phyloP scores from a whole-genome alignment of 2,888 invertebrate species.

The Drosophila cognata region DNA sequence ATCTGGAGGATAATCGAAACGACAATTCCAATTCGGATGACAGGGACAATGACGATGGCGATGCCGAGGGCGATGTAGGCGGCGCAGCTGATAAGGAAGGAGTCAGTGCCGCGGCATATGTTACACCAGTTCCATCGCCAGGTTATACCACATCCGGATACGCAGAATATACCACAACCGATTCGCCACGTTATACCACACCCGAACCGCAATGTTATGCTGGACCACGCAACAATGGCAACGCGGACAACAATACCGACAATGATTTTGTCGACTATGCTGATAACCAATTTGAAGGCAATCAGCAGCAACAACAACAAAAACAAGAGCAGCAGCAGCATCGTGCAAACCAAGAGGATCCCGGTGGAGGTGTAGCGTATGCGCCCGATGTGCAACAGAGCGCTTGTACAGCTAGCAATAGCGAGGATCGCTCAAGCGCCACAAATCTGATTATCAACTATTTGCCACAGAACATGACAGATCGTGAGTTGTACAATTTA shows the following conservation, averaged over 20 bases:
- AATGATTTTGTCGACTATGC: conserved; percentile 1
- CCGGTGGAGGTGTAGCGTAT: background rate
- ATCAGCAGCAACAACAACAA: conserved; percentile 9
- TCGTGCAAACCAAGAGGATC: conserved; percentile 2
- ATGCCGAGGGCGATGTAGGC: background rate
- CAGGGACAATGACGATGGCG: background rate
- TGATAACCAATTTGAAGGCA: conserved; percentile 2
- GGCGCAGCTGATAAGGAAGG: background rate
- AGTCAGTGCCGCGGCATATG: background rate
- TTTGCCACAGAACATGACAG: conserved; percentile 96
- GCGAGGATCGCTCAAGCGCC: conserved; percentile 79
- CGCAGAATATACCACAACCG: no score
- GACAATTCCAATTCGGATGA: background rate
- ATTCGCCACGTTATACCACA: no score
- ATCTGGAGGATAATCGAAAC: background rate
- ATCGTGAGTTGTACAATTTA: conserved; percentile 94
- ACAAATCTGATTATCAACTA: conserved; percentile 98
- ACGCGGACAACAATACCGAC: background rate
- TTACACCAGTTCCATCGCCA: background rate
- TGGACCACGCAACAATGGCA: background rate
- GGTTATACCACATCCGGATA: background rate
- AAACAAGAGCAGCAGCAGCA: conserved; percentile 28
- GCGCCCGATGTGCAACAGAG: background rate
- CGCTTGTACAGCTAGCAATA: conserved; percentile 23
- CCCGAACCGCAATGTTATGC: no score